A percentile compares a stretch with the other conserved stretches of the same genome.
Evolutionary conservation across 2,113 vertebrate genomes (phyloP).

Genomic region (Zapornia atra): DNA sequence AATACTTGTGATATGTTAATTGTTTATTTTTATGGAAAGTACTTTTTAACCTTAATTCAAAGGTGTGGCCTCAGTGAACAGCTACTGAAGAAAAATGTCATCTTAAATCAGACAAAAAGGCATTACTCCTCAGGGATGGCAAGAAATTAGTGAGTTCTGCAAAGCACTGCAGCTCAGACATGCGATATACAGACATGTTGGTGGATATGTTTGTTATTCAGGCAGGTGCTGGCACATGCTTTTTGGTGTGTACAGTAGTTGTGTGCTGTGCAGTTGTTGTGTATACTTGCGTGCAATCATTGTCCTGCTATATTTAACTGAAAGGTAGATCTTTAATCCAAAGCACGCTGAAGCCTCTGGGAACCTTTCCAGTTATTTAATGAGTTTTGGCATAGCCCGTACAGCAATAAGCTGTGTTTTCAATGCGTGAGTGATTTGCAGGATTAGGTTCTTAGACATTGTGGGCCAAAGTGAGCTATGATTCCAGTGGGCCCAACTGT

Average conservation of each 20-base stretch:
- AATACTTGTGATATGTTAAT: not conserved
- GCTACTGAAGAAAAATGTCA: not conserved
- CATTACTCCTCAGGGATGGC: not conserved
- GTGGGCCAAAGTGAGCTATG: not conserved
- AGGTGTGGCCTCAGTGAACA: not conserved
- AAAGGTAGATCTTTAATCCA: conserved; percentile 47
- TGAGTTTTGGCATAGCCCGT: conserved; percentile 35
- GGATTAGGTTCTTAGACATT: conserved; percentile 7
- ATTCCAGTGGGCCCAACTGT: not conserved
- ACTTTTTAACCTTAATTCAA: not conserved
- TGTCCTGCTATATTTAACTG: conserved; percentile 45
- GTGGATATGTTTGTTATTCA: not conserved
- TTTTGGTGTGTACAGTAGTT: not conserved
- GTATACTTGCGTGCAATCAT: not conserved
- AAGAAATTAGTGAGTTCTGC: not conserved
- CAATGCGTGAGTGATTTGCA: conserved; percentile 43
- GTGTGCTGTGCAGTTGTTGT: not conserved
- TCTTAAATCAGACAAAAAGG: not conserved
- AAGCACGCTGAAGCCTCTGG: conserved; percentile 23
- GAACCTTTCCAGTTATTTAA: conserved; percentile 58
- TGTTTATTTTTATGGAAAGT: not conserved
- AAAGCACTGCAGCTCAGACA: not conserved
- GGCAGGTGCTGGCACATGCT: not conserved
- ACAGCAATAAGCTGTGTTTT: conserved; percentile 23
- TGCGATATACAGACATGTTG: not conserved